Base-by-base conservation (phyloP, 2,888 invertebrate species). In the Drosophila anomalipes region DNA sequence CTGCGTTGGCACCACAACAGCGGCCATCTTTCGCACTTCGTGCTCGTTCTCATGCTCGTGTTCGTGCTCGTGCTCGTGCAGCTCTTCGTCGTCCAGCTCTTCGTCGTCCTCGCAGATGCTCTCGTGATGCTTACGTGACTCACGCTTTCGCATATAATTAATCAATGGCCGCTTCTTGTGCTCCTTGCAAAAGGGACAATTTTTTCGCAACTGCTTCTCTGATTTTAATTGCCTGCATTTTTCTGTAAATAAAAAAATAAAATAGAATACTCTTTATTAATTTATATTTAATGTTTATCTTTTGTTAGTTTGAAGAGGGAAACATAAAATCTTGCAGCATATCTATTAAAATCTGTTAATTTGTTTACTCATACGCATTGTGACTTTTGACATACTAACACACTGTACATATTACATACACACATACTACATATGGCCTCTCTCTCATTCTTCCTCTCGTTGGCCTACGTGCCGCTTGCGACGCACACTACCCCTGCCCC, bases 171-270 rank as follows among this genome's bases (percentile, higher is more conserved):
- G 92, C 74, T 94, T 94, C 85, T 94, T 94, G 73, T 93, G 94
- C 78, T 94, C 94, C 72, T 94, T 94, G 86, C 95, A 95, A 69
- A 95, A 93, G 19, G 94, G 94, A 67, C 95, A 95, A 39, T 93
- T 92, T 71, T 94, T 93, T 74, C 94, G 94, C 51, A 84, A 78
- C 58, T 81, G 85, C 76, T 92, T 91, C 44, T 92, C 91, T 4
- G 93, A 88, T 70, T 93, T 92, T 32, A 91, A 79, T 74, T 92
- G 93, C 66, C 92, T 91, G 53, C 91, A 90, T 71, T 94, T 92
- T 80, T 92, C 92, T 91, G 74, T 4, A 90, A 88, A 39, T 53
- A 57, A 10, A 70, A 19, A 52, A 70, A 56, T 14, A 14, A 28
- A 37, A 37, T 28, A 12, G 10, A 39, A n/a, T n/a, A 19, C 19